Evolutionary conservation across 2,797 vertebrate species (phyloP), one percentile per base, ranked within the genome.

Genomic region (Notoglanidium macrostoma): DNA sequence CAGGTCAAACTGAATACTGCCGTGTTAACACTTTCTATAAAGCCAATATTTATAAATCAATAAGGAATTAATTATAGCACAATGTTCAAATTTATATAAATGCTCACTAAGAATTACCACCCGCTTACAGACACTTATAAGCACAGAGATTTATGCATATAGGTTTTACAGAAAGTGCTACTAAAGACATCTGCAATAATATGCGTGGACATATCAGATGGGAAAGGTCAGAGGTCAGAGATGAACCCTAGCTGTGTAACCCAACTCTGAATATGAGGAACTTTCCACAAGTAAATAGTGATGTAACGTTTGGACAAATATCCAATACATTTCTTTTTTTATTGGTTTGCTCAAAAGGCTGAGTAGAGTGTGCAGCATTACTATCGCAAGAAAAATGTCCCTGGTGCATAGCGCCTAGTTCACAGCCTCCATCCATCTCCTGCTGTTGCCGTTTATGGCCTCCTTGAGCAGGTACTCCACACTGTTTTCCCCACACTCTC

Each of bases 391-490:
- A 63, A 49, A 82, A 46, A 49, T 65, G 44, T 49, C 59, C 19
- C 61, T 8, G 80, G 14, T 49, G 59, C 11, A n/a, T n/a, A 49
- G 26, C 29, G 26, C n/a, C 14, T 10, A 44, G 59, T 29, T 8
- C 40, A 17, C 1, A 8, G 12, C 26, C 44, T 11, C 17, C 40
- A 49, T 49, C 80, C 23, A 29, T 82, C 40, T 65, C 40, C 80
- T 65, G 59, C 59, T 65, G 40, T 19, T 46, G 14, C 59, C 67
- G 12, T 67, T 82, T 67, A 82, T 82, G 80, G 44, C 44, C 59
- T 49, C 44, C 8, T 67, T 65, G 17, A 19, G 26, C 14, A 82
- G 80, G 59, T 65, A 15, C 40, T 82, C 23, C 61, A 49, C 23
- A 17, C 17, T 17, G 40, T n/a, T 49, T 29, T 57, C n/a, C 8